Base-by-base conservation (phyloP, 2,888 invertebrate species). In the Spilarctia lutea region DNA sequence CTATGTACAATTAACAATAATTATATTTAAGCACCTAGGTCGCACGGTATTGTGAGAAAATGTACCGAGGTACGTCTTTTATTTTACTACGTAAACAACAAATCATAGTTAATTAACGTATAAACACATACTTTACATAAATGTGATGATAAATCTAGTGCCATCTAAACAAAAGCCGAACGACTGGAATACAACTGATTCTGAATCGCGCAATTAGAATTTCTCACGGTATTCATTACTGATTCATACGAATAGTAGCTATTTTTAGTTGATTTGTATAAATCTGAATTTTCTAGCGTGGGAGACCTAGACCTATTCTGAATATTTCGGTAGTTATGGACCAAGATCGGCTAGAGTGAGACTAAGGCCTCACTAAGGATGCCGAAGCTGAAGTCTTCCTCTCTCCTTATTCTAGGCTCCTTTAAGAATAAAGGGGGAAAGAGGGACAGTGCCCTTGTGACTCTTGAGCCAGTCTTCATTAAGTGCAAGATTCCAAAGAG, bases 81-180 rank as follows among this genome's bases (percentile, higher is more conserved):
- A 27, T 60, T 27, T 3, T 27, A 60, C 60, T 27, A 27, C 16
- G 60, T 60, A 60, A 60, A 60, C 60, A 60, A 63, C 30, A 63
- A 63, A 30, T 63, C 27, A 63, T 30, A 30, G 63, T 63, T 63
- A 63, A 30, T 63, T 30, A n/a, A 30, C 63, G 18, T 63, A 63
- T 30, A 63, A 30, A 18, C 52, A 56, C 52, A 60, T 27, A 27
- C 27, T 27, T 60, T 27, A 27, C 60, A 60, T 60, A 60, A 60
- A 60, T 60, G 60, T 60, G 27, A 16, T 27, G 60, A 60, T 60
- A 60, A 27, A 60, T 16, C 60, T 27, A 63, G 63, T 30, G 30
- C 63, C 30, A 63, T 30, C 30, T 67, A 63, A 68, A 10, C 65
- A 63, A 75, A 48, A 52, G 68, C 67, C 24, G 42, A 45, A 45